phyloP scores from a whole-genome alignment of 1,140 invertebrate species.

The Polypedilum vanderplanki region DNA sequence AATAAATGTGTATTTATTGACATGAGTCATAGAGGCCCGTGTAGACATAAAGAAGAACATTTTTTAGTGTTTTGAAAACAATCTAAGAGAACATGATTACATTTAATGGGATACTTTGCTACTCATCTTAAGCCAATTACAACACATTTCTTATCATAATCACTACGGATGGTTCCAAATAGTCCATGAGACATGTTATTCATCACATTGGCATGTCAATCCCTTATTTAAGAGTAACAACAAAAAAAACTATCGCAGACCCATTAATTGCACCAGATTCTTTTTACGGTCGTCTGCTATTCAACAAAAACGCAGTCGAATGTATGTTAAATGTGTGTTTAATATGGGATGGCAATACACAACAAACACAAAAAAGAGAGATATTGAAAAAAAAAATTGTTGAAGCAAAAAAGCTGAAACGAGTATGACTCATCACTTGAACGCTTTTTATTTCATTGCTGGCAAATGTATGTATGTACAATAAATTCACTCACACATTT shows the following conservation, averaged over 20 bases:
- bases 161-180: background rate
- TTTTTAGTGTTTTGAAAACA: background rate
- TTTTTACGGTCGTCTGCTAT: background rate
- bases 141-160: slow-evolving; percentile 4
- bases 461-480: slow-evolving; percentile 7
- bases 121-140: slow-evolving; percentile 12
- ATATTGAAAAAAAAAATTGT: background rate
- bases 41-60: background rate
- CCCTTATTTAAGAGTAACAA: background rate
- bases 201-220: slow-evolving; percentile 10
- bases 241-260: background rate
- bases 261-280: slow-evolving; percentile 5
- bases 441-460: slow-evolving; percentile 12
- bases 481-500: background rate
- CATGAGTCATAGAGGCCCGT: background rate
- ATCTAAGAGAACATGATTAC: background rate
- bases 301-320: background rate
- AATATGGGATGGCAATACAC: slow-evolving; percentile 1
- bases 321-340: background rate
- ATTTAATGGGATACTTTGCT: slow-evolving; percentile 18
- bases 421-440: slow-evolving; percentile 20
- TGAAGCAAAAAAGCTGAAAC: background rate
- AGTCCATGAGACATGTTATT: slow-evolving; percentile 1
- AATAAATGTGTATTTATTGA: background rate
- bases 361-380: slow-evolving; percentile 14